phyloP scores from a whole-genome alignment of 2,888 invertebrate genomes.

The Temnothorax unifasciatus region DNA sequence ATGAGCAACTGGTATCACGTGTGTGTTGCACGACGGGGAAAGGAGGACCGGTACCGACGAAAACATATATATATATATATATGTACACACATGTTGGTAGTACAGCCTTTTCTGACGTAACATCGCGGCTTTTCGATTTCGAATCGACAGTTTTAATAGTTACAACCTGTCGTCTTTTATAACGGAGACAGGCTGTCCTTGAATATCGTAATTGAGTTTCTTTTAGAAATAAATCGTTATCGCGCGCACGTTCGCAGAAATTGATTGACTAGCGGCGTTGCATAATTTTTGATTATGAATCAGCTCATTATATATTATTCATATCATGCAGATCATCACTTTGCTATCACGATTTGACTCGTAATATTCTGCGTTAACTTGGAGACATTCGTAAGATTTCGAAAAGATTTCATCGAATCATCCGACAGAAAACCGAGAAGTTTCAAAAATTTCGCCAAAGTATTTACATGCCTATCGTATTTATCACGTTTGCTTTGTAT shows the following conservation, averaged over 20 bases:
- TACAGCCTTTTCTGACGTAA: constrained; percentile 37
- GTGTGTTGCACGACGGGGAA: constrained; percentile 57
- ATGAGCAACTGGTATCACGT: constrained; percentile 69
- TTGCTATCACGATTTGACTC: neutral
- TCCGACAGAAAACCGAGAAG: neutral
- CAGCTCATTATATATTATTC: neutral
- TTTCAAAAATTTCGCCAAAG: neutral
- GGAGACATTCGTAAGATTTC: neutral
- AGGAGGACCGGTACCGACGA: constrained; percentile 52
- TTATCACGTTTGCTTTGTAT: neutral
- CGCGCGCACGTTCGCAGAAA: constrained; percentile 4
- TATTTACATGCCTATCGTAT: neutral
- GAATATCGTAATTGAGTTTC: constrained; percentile 7
- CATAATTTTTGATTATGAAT: constrained; percentile 27
- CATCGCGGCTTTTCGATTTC: constrained; percentile 28
- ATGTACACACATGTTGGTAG: neutral
- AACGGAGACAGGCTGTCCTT: constrained; percentile 23
- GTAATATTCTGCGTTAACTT: neutral
- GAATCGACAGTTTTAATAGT: constrained; percentile 17
- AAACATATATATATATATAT: neutral
- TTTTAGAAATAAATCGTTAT: constrained; percentile 16
- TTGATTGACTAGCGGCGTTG: neutral
- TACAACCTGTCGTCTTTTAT: constrained; percentile 26
- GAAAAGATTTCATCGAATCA: neutral
- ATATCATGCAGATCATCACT: neutral